Evolutionary conservation across 2,888 invertebrate species (phyloP).

Genomic region (Corythucha ciliata): DNA sequence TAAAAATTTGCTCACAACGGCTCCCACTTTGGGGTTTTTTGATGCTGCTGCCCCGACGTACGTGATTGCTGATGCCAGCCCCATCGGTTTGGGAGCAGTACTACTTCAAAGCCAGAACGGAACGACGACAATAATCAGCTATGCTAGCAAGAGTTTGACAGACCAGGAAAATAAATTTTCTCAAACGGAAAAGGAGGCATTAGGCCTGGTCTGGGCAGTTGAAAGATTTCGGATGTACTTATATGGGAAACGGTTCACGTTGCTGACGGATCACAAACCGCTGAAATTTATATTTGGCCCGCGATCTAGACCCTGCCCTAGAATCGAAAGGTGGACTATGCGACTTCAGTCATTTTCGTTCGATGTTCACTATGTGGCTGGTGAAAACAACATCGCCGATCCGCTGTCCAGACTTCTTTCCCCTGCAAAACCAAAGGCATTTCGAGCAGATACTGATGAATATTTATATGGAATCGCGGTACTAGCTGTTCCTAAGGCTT

Average conservation of each 20-base stretch:
- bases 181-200: constrained; percentile 40
- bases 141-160: constrained; percentile 34
- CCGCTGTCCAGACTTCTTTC: constrained; percentile 33
- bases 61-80: background rate
- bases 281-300: constrained; percentile 38
- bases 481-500: too few relatives aligned
- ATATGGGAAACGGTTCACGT: constrained; percentile 41
- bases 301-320: constrained; percentile 37
- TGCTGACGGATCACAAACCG: constrained; percentile 39
- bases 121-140: background rate
- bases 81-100: background rate
- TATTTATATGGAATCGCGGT: background rate
- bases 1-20: background rate
- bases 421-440: background rate
- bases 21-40: background rate
- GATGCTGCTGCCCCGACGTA: background rate
- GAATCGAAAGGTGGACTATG: constrained; percentile 39
- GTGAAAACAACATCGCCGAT: constrained; percentile 37
- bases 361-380: constrained; percentile 36
- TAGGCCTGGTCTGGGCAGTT: constrained; percentile 41
- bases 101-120: background rate
- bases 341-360: constrained; percentile 36
- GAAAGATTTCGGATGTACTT: constrained; percentile 42
- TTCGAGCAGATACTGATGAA: constrained; percentile 16
- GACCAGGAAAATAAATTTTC: constrained; percentile 40